Percentiles rank a stretch among this genome's conserved stretches.
Evolutionary conservation across 2,113 vertebrate genomes (phyloP).

Genomic region (Equus quagga): DNA sequence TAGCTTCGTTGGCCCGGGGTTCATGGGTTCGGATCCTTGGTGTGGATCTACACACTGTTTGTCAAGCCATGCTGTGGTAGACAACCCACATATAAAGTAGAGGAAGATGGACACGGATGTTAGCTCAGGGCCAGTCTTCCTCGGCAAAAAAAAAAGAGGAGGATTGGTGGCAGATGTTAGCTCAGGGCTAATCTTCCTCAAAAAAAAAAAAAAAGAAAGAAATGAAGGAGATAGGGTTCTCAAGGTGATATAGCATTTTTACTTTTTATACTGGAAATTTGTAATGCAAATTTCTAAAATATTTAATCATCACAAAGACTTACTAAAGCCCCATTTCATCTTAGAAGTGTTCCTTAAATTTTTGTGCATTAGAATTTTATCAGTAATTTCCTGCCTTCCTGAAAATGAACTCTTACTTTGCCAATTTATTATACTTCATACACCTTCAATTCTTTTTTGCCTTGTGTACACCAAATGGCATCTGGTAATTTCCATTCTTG

Average conservation of each 20-base stretch:
- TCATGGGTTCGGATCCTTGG: too few species aligned
- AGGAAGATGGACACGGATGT: too few species aligned
- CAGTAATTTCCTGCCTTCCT: background rate
- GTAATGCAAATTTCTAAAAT: background rate
- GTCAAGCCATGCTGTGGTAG: too few species aligned
- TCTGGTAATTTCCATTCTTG: background rate
- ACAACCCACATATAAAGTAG: too few species aligned
- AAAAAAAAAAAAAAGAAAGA: too few species aligned
- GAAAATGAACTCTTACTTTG: background rate
- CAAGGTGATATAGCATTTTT: background rate
- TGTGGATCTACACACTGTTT: too few species aligned
- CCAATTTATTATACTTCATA: background rate
- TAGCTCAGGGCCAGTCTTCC: too few species aligned
- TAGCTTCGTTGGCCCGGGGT: too few species aligned
- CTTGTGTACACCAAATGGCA: background rate
- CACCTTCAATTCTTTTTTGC: background rate
- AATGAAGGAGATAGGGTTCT: background rate
- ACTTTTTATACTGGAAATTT: background rate
- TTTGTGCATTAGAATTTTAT: background rate
- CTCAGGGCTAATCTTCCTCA: too few species aligned
- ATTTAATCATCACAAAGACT: background rate
- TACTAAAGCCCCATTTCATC: background rate
- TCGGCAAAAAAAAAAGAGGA: too few species aligned
- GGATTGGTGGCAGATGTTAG: too few species aligned
- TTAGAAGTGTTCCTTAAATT: conserved; percentile 25